A percentile compares a stretch with the other conserved stretches of the same genome.
Conservation (phyloP, 1,140 invertebrate genomes). For the Drosophila sucinea region DNA sequence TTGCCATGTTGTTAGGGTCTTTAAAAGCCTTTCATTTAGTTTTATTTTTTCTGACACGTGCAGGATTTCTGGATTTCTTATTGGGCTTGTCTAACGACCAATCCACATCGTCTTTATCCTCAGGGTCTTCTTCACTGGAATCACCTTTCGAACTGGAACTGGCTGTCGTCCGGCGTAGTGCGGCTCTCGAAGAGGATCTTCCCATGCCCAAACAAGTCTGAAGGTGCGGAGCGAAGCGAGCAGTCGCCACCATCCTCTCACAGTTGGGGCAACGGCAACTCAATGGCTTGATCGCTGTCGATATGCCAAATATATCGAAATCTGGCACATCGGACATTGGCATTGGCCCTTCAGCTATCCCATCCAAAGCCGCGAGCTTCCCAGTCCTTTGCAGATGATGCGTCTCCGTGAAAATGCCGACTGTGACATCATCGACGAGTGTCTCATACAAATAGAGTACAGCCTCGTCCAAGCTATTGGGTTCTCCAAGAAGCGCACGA, state of each 20-base stretch:
- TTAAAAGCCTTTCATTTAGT: conserved; percentile 79
- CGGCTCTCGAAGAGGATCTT: conserved; percentile 94
- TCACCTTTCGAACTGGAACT: conserved; percentile 47
- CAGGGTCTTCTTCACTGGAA: conserved; percentile 83
- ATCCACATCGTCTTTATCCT: conserved; percentile 92
- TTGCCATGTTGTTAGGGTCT: not conserved
- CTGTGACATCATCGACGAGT: conserved; percentile 89
- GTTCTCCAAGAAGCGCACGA: conserved; percentile 84
- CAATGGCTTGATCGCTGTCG: conserved; percentile 90
- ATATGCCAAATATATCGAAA: conserved; percentile 93
- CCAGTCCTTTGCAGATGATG: conserved; percentile 91
- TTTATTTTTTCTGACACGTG: conserved; percentile 82
- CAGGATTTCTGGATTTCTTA: conserved; percentile 83
- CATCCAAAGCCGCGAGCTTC: conserved; percentile 87
- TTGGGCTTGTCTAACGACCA: conserved; percentile 87
- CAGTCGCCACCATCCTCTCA: conserved; percentile 91
- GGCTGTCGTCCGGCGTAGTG: conserved; percentile 89
- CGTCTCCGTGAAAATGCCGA: conserved; percentile 91
- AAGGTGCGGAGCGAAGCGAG: conserved; percentile 93
- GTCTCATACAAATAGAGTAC: conserved; percentile 88
- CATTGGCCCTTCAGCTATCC: conserved; percentile 87
- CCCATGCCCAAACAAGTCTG: conserved; percentile 97
- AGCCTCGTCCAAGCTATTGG: conserved; percentile 84
- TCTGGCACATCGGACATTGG: conserved; percentile 90
- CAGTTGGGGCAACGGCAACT: conserved; percentile 94